A percentile compares a stretch with the other conserved stretches of the same genome.
phyloP scores from a whole-genome alignment of 2,797 vertebrate species.

The Australoheros facetus region DNA sequence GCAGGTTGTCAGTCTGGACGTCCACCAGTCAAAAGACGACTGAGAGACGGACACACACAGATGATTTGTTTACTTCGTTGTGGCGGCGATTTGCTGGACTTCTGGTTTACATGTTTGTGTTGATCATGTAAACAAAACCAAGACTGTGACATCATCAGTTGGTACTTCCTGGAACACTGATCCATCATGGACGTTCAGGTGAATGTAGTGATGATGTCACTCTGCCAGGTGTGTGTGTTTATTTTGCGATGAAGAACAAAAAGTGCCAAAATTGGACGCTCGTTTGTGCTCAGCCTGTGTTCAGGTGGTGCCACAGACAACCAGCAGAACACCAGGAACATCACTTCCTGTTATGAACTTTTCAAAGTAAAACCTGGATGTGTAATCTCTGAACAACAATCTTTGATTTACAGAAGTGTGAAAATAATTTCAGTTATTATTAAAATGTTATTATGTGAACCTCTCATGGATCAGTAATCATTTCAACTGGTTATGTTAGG shows the following conservation, averaged over 20 bases:
- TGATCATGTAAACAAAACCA: neutral
- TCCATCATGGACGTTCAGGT: neutral
- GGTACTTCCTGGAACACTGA: neutral
- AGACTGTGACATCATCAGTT: neutral
- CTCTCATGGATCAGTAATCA: neutral
- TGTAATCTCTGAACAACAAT: neutral
- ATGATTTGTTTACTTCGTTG: neutral
- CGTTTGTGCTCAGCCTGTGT: neutral
- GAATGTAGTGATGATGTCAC: neutral
- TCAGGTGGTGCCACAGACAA: neutral
- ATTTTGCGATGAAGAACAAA: neutral
- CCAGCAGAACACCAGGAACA: neutral
- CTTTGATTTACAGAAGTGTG: neutral
- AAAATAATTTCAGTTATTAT: neutral
- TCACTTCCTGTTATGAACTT: neutral
- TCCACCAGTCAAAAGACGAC: conserved; percentile 88
- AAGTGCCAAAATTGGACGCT: neutral
- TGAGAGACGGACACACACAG: conserved; percentile 56
- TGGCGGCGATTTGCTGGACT: neutral
- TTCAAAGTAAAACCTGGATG: neutral
- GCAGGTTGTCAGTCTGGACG: conserved; percentile 92
- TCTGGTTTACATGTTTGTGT: neutral
- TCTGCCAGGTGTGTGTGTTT: neutral
- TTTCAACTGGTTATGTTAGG: neutral
- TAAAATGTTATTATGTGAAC: neutral